phyloP scores from a whole-genome alignment of 2,888 invertebrate genomes.

The Pristionchus japonicus region DNA sequence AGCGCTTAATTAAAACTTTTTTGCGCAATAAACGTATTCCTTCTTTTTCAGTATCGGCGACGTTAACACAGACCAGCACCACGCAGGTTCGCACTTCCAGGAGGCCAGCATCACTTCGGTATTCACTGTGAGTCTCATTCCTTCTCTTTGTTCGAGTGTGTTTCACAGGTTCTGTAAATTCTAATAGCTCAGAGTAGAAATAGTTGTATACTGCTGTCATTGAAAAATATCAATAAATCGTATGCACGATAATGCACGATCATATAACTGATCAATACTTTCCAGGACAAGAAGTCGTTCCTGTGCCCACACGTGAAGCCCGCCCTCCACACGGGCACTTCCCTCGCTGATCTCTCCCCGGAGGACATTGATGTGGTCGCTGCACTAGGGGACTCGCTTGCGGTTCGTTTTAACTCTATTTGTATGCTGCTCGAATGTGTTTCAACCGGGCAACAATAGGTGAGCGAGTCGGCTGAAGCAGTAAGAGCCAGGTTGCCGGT shows the following conservation, averaged over 20 bases:
- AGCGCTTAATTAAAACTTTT: background rate
- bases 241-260: no score
- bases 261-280: no score
- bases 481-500: no score
- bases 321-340: conserved; percentile 42
- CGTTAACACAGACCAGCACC: conserved; percentile 25
- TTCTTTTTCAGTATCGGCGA: background rate
- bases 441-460: no score
- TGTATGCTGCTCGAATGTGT: no score
- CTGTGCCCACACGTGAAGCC: conserved; percentile 43
- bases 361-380: conserved; percentile 47
- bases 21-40: background rate
- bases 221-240: no score
- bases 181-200: no score
- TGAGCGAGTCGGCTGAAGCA: no score
- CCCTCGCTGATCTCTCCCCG: conserved; percentile 39
- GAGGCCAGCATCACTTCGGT: conserved; percentile 32
- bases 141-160: no score
- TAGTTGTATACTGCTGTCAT: no score
- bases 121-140: background rate
- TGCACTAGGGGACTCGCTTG: conserved; percentile 44
- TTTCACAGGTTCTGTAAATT: no score
- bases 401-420: background rate
- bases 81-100: conserved; percentile 2
- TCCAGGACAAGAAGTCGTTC: conserved; percentile 45